phyloP scores from a whole-genome alignment of 2,113 vertebrate genomes.

The Pelodiscus sinensis region DNA sequence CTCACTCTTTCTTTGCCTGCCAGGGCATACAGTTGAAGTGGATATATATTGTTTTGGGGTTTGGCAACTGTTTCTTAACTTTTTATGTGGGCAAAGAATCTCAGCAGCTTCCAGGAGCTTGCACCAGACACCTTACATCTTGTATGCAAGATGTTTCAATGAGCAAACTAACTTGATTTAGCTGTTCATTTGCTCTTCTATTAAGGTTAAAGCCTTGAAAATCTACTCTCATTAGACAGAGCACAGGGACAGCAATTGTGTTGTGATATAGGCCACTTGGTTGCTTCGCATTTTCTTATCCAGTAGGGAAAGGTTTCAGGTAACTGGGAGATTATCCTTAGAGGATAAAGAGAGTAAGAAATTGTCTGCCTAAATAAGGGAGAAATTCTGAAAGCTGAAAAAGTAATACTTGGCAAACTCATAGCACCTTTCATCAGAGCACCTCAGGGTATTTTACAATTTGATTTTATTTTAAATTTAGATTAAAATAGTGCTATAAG shows the following conservation, averaged over 20 bases:
- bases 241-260: neutral
- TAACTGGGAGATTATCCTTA: neutral
- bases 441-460: neutral
- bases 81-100: slow-evolving; percentile 9
- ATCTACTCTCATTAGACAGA: neutral
- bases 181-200: neutral
- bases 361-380: neutral
- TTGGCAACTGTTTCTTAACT: slow-evolving; percentile 31
- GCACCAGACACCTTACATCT: neutral
- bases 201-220: neutral
- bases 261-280: neutral
- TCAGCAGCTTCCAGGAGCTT: neutral
- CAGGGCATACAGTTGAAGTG: slow-evolving; percentile 20
- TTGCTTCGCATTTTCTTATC: neutral
- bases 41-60: slow-evolving; percentile 41
- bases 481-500: neutral
- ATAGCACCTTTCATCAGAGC: neutral
- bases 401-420: neutral
- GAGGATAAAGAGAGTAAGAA: neutral
- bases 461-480: neutral
- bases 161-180: neutral
- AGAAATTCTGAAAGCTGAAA: neutral
- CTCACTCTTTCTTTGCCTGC: neutral
- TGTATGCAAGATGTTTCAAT: neutral
- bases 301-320: neutral